These are phyloP conservation scores for Brachycybe producta DNA, from an alignment of 2,888 invertebrate genomes.

Conservation along the genomic window DNA sequence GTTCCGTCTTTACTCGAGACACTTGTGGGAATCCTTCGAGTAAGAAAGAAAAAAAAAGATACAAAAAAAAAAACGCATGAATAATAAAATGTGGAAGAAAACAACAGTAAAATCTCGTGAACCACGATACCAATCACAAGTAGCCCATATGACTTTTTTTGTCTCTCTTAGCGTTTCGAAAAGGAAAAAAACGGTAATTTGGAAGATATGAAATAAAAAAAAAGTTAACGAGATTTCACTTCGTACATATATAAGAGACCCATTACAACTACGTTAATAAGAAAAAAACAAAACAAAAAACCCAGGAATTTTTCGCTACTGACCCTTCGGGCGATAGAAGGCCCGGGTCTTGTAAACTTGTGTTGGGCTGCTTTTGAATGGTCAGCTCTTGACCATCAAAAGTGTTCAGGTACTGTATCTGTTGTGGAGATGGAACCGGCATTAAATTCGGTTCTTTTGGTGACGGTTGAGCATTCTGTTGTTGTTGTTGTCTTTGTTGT, in stretches of 20 bases:
- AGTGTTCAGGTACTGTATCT: slow-evolving; percentile 87
- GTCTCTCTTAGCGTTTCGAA: too few relatives aligned
- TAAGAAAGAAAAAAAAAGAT: not conserved
- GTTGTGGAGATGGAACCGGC: slow-evolving; percentile 92
- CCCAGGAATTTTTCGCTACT: not conserved
- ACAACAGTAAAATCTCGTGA: too few relatives aligned
- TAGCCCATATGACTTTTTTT: too few relatives aligned
- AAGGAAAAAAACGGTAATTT: slow-evolving; percentile 5
- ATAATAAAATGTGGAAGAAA: too few relatives aligned
- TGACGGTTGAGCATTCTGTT: slow-evolving; percentile 28
- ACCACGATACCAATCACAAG: too few relatives aligned
- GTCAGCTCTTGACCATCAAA: slow-evolving; percentile 93
- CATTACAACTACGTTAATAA: not conserved
- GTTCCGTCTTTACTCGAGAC: slow-evolving; percentile 27
- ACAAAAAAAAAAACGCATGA: too few relatives aligned
- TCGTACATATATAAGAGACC: not conserved
- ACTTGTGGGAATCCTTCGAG: slow-evolving; percentile 3
- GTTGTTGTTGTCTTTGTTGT: slow-evolving; percentile 29
- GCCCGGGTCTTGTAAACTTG: slow-evolving; percentile 58
- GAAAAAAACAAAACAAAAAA: not conserved
- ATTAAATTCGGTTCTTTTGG: slow-evolving; percentile 75
- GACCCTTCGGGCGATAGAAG: slow-evolving; percentile 24
- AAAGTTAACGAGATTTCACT: not conserved
- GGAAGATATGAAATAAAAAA: not conserved
- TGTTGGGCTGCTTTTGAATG: slow-evolving; percentile 90